Evolutionary conservation across 2,888 invertebrate genomes (phyloP).

Genomic region (Drosophila recens): DNA sequence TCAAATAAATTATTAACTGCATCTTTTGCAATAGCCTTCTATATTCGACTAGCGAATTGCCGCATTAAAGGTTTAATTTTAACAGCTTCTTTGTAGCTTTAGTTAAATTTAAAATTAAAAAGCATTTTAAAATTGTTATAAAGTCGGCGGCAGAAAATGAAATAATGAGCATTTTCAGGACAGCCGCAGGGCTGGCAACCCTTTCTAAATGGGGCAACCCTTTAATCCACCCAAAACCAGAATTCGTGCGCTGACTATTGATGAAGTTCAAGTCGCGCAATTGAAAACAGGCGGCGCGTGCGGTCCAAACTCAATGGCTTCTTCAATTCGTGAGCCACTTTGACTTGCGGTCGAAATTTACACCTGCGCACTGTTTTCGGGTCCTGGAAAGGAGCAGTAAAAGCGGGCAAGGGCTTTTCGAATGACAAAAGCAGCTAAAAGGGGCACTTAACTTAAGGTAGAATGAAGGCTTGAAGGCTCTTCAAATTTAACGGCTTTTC

Average conservation of each 20-base stretch:
- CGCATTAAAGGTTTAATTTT: background rate
- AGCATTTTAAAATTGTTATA: slow-evolving; percentile 31
- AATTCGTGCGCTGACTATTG: slow-evolving; percentile 63
- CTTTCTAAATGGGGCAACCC: slow-evolving; percentile 26
- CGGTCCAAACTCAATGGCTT: slow-evolving; percentile 51
- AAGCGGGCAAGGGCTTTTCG: background rate
- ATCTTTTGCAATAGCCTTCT: background rate
- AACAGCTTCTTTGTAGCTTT: background rate
- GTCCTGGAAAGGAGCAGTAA: background rate
- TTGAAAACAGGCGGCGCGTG: slow-evolving; percentile 65
- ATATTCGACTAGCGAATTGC: background rate
- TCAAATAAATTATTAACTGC: background rate
- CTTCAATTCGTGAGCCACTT: slow-evolving; percentile 29
- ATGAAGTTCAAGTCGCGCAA: slow-evolving; percentile 59
- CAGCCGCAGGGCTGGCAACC: slow-evolving; percentile 15
- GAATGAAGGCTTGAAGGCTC: background rate
- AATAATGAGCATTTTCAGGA: slow-evolving; percentile 26
- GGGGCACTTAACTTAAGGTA: background rate
- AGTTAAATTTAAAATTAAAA: slow-evolving; percentile 5
- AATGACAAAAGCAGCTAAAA: slow-evolving; percentile 25
- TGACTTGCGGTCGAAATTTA: slow-evolving; percentile 58
- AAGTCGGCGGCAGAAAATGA: slow-evolving; percentile 21
- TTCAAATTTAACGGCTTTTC: slow-evolving; percentile 5
- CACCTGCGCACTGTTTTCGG: slow-evolving; percentile 51
- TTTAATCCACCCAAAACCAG: slow-evolving; percentile 12